Evolutionary conservation across 1,140 invertebrate genomes (phyloP).

Genomic region (Lepidostoma basale): DNA sequence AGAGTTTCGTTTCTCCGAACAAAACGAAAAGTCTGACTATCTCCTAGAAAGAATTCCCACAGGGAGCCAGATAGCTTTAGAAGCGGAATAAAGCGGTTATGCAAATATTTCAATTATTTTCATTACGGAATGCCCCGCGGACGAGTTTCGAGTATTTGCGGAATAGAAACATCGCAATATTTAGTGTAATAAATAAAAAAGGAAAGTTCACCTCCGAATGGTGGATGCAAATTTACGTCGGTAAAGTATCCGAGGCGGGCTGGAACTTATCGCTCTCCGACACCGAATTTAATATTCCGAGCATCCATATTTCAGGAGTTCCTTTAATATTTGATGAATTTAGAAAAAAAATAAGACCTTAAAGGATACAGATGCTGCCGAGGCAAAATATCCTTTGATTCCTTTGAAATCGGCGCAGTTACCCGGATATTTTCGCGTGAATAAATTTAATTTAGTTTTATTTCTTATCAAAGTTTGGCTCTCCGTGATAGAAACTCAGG

Average conservation of each 20-base stretch:
- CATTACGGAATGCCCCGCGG: no score
- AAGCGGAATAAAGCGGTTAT: no score
- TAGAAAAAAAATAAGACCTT: not conserved
- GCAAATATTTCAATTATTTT: no score
- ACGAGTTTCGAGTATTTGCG: not conserved
- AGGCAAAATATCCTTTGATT: not conserved
- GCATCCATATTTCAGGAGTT: not conserved
- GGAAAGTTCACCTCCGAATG: slow-evolving; percentile 1
- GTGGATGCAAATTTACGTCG: slow-evolving; percentile 10
- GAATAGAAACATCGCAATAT: not conserved
- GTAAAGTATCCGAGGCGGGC: not conserved
- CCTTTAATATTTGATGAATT: slow-evolving; percentile 20
- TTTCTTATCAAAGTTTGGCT: slow-evolving; percentile 8
- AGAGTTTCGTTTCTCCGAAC: no score
- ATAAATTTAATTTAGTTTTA: slow-evolving; percentile 18
- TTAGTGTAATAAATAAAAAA: not conserved
- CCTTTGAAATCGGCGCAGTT: not conserved
- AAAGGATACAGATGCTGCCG: slow-evolving; percentile 1
- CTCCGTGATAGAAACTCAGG: not conserved
- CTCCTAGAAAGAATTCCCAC: no score
- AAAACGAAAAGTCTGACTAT: no score
- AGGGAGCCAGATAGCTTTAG: no score
- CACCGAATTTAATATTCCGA: not conserved
- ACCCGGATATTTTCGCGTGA: slow-evolving; percentile 10
- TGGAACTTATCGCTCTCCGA: not conserved